Conservation (phyloP, 2,113 vertebrate genomes). For the Poeciliopsis prolifica region DNA sequence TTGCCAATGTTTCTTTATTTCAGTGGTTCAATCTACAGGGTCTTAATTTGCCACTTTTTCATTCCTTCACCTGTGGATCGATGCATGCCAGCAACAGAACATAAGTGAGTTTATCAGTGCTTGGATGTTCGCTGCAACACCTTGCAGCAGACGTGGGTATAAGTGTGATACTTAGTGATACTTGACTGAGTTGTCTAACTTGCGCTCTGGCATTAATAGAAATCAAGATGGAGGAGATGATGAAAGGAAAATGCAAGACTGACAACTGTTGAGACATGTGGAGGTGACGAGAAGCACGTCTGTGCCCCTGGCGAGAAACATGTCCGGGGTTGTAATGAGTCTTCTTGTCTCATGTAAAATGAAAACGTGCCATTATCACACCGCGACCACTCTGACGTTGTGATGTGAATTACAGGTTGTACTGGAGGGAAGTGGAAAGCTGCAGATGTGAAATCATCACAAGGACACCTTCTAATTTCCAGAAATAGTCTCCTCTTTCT, state of each 20-base stretch:
- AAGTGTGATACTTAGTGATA: slow-evolving; percentile 32
- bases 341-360: slow-evolving; percentile 59
- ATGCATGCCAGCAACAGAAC: not conserved
- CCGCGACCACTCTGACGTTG: slow-evolving; percentile 67
- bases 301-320: slow-evolving; percentile 50
- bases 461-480: slow-evolving; percentile 47
- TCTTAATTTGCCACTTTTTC: slow-evolving; percentile 1
- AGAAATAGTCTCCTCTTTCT: slow-evolving; percentile 41
- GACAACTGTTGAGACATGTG: slow-evolving; percentile 61
- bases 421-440: slow-evolving; percentile 11
- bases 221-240: slow-evolving; percentile 54
- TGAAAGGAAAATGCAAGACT: slow-evolving; percentile 57
- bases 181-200: slow-evolving; percentile 28
- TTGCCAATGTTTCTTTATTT: no score
- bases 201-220: slow-evolving; percentile 33
- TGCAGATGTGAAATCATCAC: slow-evolving; percentile 43
- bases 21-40: not conserved
- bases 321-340: slow-evolving; percentile 64
- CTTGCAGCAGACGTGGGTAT: slow-evolving; percentile 17
- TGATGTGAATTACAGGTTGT: slow-evolving; percentile 60
- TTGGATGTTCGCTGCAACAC: slow-evolving; percentile 20
- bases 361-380: slow-evolving; percentile 68
- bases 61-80: slow-evolving; percentile 10
- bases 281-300: slow-evolving; percentile 48
- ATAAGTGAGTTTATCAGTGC: slow-evolving; percentile 1